Evolutionary conservation across 2,797 vertebrate genomes (phyloP), one percentile per base, ranked within the genome.

Genomic region (Paramormyrops hopkinsi): DNA sequence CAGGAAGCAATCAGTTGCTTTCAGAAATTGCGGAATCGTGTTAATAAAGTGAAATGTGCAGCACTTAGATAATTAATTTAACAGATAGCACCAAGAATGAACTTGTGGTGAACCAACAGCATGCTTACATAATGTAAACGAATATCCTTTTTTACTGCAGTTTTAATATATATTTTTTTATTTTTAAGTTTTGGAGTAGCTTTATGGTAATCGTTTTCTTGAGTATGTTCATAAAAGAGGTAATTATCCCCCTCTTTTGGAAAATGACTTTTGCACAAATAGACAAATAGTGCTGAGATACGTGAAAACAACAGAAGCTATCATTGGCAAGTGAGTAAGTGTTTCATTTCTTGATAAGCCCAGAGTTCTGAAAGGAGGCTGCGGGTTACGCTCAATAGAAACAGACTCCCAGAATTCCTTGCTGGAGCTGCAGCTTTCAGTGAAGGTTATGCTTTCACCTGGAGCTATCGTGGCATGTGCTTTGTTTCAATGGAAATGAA

Each of bases 191-290:
- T 89, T 50, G 11, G 65, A 25, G 50, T 50, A 51, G 54, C 53
- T 87, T 73, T 65, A 17, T 76, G 17, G 62, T 73, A 29, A 88
- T 89, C 11, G 22, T 89, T 87, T 89, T 62, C 17, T 51, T 37
- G 59, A 87, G 2, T 37, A 17, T 76, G 4, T 54, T 89, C 79
- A 87, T 86, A 44, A 89, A 86, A 85, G 12, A 89, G n/a, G 25
- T 7, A 86, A 86, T 87, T 53, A 76, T 46, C 73, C 48, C 44
- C 46, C 17, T n/a, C 19, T 76, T 54, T 56, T 33, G 50, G 29
- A 86, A 51, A 69, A 86, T 65, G 37, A 51, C 48, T 86, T 54
- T 33, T 11, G 22, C 51, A 14, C n/a, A 59, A 56, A 85, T 50
- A n/a, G 11, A 44, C 37, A 29, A 29, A 46, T 89, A 85, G 44